Percentiles rank a stretch among this genome's conserved stretches.
Evolutionary conservation across 2,797 vertebrate species (phyloP).

Genomic region (Mus minutoides): DNA sequence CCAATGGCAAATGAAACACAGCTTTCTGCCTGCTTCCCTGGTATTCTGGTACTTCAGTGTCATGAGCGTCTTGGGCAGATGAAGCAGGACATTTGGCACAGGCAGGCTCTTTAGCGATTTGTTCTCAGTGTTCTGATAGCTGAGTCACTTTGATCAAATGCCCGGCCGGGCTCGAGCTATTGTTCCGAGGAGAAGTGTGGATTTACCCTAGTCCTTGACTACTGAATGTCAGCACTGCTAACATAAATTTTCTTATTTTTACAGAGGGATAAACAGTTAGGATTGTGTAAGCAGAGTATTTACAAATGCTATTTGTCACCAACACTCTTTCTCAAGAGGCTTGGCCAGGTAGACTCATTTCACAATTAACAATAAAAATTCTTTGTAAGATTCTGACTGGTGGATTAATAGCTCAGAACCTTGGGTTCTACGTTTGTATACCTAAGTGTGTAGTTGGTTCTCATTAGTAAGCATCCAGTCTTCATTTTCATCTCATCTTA

Average conservation of each 20-base stretch:
- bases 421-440: neutral
- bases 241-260: conserved; percentile 29
- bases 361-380: neutral
- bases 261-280: neutral
- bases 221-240: neutral
- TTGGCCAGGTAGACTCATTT: neutral
- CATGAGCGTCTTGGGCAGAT: neutral
- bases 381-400: neutral
- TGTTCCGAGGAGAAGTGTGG: neutral
- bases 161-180: neutral
- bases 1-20: neutral
- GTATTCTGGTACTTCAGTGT: neutral
- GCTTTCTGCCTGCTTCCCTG: neutral
- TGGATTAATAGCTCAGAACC: neutral
- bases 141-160: neutral
- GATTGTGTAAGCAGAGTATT: neutral
- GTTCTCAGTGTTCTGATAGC: neutral
- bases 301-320: neutral
- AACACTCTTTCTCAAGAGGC: too few relatives aligned
- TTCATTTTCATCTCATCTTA: conserved; percentile 14
- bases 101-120: conserved; percentile 1
- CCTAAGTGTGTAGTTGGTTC: neutral
- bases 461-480: neutral
- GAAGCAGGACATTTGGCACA: neutral
- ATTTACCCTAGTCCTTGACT: neutral